Evolutionary conservation across 1,140 invertebrate genomes (phyloP).

Genomic region (Papilio polyxenes): DNA sequence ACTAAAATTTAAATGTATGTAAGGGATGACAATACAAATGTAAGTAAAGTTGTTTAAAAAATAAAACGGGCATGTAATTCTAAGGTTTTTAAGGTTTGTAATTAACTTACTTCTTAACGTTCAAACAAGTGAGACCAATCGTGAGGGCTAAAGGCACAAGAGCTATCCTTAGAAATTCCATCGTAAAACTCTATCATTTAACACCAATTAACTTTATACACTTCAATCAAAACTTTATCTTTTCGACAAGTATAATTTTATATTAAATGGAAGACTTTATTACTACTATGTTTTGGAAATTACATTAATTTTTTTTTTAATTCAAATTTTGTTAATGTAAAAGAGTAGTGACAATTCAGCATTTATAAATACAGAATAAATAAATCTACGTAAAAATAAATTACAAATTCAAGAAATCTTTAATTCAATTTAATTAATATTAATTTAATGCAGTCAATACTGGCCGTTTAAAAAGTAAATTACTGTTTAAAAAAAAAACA

Average conservation of each 20-base stretch:
- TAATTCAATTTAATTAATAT: neutral
- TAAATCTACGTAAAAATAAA: neutral
- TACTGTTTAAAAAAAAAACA: neutral
- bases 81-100: too few relatives aligned
- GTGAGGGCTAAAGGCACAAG: slow-evolving; percentile 67
- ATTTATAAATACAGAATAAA: neutral
- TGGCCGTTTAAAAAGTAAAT: neutral
- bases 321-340: too few relatives aligned
- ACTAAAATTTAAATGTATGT: too few relatives aligned
- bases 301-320: neutral
- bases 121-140: slow-evolving; percentile 68
- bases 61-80: neutral
- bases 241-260: neutral
- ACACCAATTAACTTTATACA: slow-evolving; percentile 18
- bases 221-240: slow-evolving; percentile 10
- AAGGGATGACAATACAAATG: too few relatives aligned
- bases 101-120: slow-evolving; percentile 73
- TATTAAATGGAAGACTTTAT: slow-evolving; percentile 13
- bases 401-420: neutral
- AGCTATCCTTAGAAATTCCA: slow-evolving; percentile 64
- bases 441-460: neutral
- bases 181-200: slow-evolving; percentile 44
- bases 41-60: too few relatives aligned
- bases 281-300: neutral
- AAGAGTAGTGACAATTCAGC: too few relatives aligned